Base-by-base conservation (phyloP, 2,113 vertebrate genomes). In the Pristiophorus japonicus region DNA sequence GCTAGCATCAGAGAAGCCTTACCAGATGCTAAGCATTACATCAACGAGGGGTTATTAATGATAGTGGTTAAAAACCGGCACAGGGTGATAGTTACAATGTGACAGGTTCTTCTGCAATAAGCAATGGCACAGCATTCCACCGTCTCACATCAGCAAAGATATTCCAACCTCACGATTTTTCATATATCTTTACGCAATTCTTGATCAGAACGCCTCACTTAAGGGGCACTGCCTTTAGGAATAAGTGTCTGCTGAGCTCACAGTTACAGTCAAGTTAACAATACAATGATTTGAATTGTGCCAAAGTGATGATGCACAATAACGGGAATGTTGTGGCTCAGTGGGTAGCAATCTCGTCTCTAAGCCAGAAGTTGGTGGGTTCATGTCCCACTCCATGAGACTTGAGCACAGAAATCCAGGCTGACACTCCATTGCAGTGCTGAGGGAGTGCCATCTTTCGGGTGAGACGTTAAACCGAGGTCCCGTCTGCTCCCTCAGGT, bases 11-110 rank as follows among this genome's bases (percentile, higher is more conserved):
- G 63, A 42, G 63, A 94, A 94, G 4, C 7, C 42, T 45, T 67
- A 67, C 62, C 92, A 94, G 92, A 94, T 94, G 92, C 62, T 66
- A 67, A 94, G 22, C 63, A 66, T 94, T 94, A 94, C 63, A 47
- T 47, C 65, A 45, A 30, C 55, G 27, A 94, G 42, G 38, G 8
- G 42, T 92, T 45, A 67, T 30, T 47, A 67, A 94, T 27, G 63
- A 94, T 67, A 94, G 42, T 67, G 63, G 92, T 22, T 63, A 65
- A 67, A 93, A 65, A 67, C 2, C 3, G 18, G 38, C 24, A 1
- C 34, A 62, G 62, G 1, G 55, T 12, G 38, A 67, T 27, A 45
- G 47, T 30, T 55, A 30, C 84, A 51, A 38, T 66, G 38, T 10
- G 67, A n/a, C 27, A 70, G 42, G 10, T 94, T 70, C 20, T 4